Evolutionary conservation across 2,888 invertebrate species (phyloP).

Genomic region (Lymantria monacha): DNA sequence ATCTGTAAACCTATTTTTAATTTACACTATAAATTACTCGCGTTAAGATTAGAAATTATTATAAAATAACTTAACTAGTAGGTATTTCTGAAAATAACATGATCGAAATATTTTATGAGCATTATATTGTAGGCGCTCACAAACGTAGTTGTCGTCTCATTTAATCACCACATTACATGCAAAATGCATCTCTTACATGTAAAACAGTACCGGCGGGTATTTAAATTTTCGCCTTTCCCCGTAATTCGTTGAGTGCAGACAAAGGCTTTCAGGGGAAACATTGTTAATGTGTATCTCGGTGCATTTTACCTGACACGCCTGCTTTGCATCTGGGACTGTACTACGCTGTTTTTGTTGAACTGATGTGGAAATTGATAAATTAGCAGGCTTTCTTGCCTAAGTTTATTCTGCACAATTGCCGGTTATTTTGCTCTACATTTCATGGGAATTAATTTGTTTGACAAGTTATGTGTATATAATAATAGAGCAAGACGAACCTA

Average conservation of each 20-base stretch:
- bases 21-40: too few relatives aligned
- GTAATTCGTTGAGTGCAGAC: conserved; percentile 76
- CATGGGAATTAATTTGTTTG: too few relatives aligned
- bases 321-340: conserved; percentile 5
- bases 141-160: conserved; percentile 56
- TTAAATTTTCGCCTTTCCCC: conserved; percentile 77
- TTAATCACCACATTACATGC: conserved; percentile 73
- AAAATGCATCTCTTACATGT: conserved; percentile 81
- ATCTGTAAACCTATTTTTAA: too few relatives aligned
- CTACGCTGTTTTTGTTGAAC: conserved; percentile 27
- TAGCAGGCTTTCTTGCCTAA: conserved; percentile 6
- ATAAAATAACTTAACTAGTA: too few relatives aligned
- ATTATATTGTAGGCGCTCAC: conserved; percentile 17
- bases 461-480: too few relatives aligned
- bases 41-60: too few relatives aligned
- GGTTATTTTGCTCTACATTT: neutral
- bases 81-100: too few relatives aligned
- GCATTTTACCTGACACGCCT: conserved; percentile 57
- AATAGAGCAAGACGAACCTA: too few relatives aligned
- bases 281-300: conserved; percentile 69
- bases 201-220: conserved; percentile 76
- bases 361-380: conserved; percentile 31
- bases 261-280: conserved; percentile 69
- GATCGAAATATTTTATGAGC: neutral
- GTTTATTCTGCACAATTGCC: neutral